Conservation (phyloP, 2,113 vertebrate genomes). For the Amphiprion percula region DNA sequence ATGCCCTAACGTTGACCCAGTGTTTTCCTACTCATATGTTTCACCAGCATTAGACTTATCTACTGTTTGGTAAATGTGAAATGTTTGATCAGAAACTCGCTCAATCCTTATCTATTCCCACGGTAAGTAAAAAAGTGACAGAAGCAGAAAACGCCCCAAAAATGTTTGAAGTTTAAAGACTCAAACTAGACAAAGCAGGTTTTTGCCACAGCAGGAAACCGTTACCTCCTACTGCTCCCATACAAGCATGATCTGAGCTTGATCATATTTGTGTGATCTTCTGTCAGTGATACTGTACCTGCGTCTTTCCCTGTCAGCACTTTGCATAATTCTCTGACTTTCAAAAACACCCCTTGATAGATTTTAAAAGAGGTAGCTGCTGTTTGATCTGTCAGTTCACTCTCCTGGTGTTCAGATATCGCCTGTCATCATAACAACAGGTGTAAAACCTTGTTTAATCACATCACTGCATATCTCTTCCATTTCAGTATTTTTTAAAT, state of each 20-base stretch:
- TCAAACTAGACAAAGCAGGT: too few relatives aligned
- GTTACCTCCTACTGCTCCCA: not conserved
- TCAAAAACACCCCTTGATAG: not conserved
- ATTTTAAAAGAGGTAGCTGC: slow-evolving; percentile 12
- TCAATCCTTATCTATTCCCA: not conserved
- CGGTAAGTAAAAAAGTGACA: too few relatives aligned
- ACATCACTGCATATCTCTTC: not conserved
- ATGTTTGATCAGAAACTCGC: slow-evolving; percentile 5
- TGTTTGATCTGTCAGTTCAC: slow-evolving; percentile 19
- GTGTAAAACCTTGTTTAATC: slow-evolving; percentile 32
- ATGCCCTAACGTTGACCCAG: not conserved
- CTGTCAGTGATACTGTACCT: not conserved
- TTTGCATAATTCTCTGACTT: slow-evolving; percentile 27
- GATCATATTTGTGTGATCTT: slow-evolving; percentile 28
- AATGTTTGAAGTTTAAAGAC: not conserved
- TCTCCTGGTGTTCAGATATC: slow-evolving; percentile 16
- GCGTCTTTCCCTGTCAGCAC: not conserved
- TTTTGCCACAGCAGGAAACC: not conserved
- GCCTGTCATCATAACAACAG: slow-evolving; percentile 25
- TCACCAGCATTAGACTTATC: not conserved
- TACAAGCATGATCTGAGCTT: not conserved
- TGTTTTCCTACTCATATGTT: slow-evolving; percentile 10
- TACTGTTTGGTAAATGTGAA: not conserved
- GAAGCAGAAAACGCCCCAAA: too few relatives aligned
- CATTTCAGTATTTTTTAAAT: slow-evolving; percentile 1